These are phyloP conservation scores for Thecocarcelia acutangulata DNA, from an alignment of 2,888 invertebrate species.

Conservation along the genomic window DNA sequence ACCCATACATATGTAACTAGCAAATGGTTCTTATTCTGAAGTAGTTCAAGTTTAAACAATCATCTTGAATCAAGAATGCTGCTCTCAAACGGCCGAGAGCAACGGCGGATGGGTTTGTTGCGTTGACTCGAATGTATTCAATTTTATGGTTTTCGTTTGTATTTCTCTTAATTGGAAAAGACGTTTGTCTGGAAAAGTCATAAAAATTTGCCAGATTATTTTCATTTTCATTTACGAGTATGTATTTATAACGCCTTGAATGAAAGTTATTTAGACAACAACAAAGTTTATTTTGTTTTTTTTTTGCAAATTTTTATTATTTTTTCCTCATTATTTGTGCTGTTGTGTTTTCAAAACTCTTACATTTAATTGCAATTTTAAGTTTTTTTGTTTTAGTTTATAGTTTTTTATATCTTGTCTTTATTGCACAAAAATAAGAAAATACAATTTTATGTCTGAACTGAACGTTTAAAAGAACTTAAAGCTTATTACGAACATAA, in stretches of 20 bases:
- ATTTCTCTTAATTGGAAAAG: slow-evolving; percentile 38
- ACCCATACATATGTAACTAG: too few species aligned
- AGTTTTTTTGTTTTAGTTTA: background rate
- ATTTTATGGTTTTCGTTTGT: slow-evolving; percentile 3
- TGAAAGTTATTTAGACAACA: slow-evolving; percentile 50
- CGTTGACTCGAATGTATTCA: slow-evolving; percentile 21
- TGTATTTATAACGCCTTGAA: slow-evolving; percentile 59
- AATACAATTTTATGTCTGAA: slow-evolving; percentile 44
- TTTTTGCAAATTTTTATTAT: slow-evolving; percentile 16
- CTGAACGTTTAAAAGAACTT: slow-evolving; percentile 1
- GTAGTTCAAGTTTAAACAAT: slow-evolving; percentile 66
- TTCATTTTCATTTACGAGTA: slow-evolving; percentile 51
- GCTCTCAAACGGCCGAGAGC: slow-evolving; percentile 1
- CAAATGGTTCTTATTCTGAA: slow-evolving; percentile 42
- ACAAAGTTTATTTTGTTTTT: background rate
- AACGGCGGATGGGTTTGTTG: too few species aligned
- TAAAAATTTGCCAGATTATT: slow-evolving; percentile 50
- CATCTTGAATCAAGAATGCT: slow-evolving; percentile 38
- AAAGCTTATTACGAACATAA: background rate
- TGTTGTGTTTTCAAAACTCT: slow-evolving; percentile 19
- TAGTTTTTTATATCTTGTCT: background rate
- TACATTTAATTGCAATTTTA: slow-evolving; percentile 9
- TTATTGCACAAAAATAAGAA: slow-evolving; percentile 35
- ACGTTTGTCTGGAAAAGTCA: slow-evolving; percentile 53
- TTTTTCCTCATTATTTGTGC: slow-evolving; percentile 36